phyloP scores from a whole-genome alignment of 2,888 invertebrate genomes.

The Plutella xylostella region DNA sequence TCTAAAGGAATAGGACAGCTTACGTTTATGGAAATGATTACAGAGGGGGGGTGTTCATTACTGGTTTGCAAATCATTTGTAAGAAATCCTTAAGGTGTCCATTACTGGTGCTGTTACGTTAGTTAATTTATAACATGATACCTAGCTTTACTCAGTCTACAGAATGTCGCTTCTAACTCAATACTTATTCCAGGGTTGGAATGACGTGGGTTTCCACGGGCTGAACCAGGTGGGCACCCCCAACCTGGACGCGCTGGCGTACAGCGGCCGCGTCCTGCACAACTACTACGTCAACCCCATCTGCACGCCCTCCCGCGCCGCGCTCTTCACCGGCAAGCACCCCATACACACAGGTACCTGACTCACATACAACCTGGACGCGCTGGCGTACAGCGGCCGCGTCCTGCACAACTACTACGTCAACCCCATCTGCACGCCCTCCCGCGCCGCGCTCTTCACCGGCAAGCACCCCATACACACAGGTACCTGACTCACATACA shows the following conservation, averaged over 20 bases:
- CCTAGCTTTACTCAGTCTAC: too few species aligned
- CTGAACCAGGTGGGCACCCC: slow-evolving; percentile 91
- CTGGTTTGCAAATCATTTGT: too few species aligned
- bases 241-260: slow-evolving; percentile 90
- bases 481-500: too few species aligned
- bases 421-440: slow-evolving; percentile 91
- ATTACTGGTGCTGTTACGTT: too few species aligned
- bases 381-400: slow-evolving; percentile 85
- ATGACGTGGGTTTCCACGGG: slow-evolving; percentile 93
- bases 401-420: slow-evolving; percentile 90
- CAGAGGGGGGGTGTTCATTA: too few species aligned
- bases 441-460: slow-evolving; percentile 89
- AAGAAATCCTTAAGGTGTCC: too few species aligned
- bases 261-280: slow-evolving; percentile 84
- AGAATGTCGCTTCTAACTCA: too few species aligned
- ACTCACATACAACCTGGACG: slow-evolving; percentile 95
- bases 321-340: slow-evolving; percentile 92
- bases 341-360: slow-evolving; percentile 87
- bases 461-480: slow-evolving; percentile 93
- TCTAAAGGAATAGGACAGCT: too few species aligned
- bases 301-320: slow-evolving; percentile 90
- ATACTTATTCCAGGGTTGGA: slow-evolving; percentile 91
- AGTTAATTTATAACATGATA: too few species aligned
- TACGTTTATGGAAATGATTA: too few species aligned
- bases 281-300: slow-evolving; percentile 92